phyloP scores from a whole-genome alignment of 1,140 invertebrate species.

The Acyrthosiphon pisum region DNA sequence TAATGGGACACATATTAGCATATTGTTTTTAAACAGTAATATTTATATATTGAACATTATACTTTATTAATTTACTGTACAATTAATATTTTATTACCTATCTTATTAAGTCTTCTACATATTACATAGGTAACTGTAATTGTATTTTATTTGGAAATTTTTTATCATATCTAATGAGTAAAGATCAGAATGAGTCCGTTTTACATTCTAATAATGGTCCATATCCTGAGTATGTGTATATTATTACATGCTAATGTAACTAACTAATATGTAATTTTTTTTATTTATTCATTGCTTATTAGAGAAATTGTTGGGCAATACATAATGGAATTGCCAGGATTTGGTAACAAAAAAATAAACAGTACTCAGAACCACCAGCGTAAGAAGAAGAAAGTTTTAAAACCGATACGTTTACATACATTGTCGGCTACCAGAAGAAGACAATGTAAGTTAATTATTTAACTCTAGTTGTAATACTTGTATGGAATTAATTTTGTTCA shows the following conservation, averaged over 20 bases:
- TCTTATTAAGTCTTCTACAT: not conserved
- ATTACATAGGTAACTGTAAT: not conserved
- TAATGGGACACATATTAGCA: not conserved
- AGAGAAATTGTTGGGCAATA: slow-evolving; percentile 24
- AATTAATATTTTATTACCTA: not conserved
- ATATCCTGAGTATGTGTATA: not conserved
- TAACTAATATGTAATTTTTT: not conserved
- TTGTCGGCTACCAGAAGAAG: slow-evolving; percentile 26
- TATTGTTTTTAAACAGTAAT: not conserved
- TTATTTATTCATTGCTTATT: not conserved
- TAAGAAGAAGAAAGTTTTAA: slow-evolving; percentile 36
- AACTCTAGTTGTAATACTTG: not conserved
- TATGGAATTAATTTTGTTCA: not conserved
- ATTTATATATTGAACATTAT: not conserved
- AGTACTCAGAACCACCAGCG: not conserved
- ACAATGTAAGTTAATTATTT: slow-evolving; percentile 30
- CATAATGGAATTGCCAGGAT: not conserved
- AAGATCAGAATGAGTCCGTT: not conserved
- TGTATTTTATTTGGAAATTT: not conserved
- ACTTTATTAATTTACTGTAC: not conserved
- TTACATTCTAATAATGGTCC: not conserved
- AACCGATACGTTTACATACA: slow-evolving; percentile 32
- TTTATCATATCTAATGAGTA: not conserved
- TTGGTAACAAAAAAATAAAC: not conserved
- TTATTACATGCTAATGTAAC: not conserved